Evolutionary conservation across 2,888 invertebrate species (phyloP).

Genomic region (Panzeria rudis): DNA sequence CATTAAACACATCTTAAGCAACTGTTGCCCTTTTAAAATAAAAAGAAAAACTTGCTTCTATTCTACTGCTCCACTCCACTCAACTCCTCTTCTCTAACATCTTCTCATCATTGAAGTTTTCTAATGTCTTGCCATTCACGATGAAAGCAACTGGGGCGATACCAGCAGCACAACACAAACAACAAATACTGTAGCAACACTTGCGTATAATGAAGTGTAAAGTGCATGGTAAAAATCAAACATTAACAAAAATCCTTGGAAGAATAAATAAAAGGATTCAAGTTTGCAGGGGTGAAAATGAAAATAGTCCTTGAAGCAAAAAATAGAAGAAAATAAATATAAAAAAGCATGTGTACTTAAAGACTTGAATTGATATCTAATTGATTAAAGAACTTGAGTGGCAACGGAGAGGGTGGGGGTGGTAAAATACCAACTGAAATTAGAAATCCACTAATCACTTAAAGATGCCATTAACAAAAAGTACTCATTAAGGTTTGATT

Average conservation of each 20-base stretch:
- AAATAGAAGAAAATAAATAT: slow-evolving; percentile 32
- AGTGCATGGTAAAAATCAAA: slow-evolving; percentile 74
- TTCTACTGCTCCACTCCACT: neutral
- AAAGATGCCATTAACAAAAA: slow-evolving; percentile 54
- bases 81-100: neutral
- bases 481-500: slow-evolving; percentile 30
- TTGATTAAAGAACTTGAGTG: slow-evolving; percentile 30
- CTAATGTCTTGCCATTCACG: slow-evolving; percentile 1
- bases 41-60: neutral
- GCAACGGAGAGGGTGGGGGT: neutral
- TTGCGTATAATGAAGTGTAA: slow-evolving; percentile 80
- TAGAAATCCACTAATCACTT: slow-evolving; percentile 59
- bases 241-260: slow-evolving; percentile 39
- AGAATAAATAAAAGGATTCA: slow-evolving; percentile 10
- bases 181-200: slow-evolving; percentile 47
- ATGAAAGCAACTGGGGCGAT: slow-evolving; percentile 23
- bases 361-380: slow-evolving; percentile 58
- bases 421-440: neutral
- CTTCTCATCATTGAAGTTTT: neutral
- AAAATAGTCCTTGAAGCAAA: slow-evolving; percentile 1
- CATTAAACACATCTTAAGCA: slow-evolving; percentile 61
- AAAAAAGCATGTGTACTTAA: slow-evolving; percentile 23
- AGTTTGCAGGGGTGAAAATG: neutral
- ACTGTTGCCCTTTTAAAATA: slow-evolving; percentile 61
- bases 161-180: slow-evolving; percentile 30